Evolutionary conservation across 2,113 vertebrate genomes (phyloP), one percentile per base, ranked within the genome.

Genomic region (Bubo blakistoni): DNA sequence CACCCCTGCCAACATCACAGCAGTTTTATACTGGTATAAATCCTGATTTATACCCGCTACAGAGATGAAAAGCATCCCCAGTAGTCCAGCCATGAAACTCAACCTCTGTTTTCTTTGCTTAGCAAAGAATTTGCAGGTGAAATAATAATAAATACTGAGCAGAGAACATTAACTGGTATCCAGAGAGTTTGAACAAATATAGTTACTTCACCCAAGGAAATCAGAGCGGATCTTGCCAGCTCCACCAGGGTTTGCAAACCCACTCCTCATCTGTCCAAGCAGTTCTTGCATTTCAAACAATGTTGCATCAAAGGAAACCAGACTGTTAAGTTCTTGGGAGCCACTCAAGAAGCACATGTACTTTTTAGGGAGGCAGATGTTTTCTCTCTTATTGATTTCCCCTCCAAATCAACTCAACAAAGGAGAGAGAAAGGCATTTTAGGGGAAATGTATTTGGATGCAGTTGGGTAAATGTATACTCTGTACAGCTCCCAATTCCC

Each of bases 81-180:
- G 83, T 57, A 74, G 66, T 44, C 57, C 6, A 27, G 83, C 73
- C 34, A 4, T 80, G 95, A 96, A 96, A 97, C 87, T 42, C 92
- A 92, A 82, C 77, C 89, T 82, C 88, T 91, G 81, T 87, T 97
- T 94, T 82, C 86, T 85, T 91, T 97, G 86, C 91, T 92, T 22
- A 55, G 40, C 32, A 10, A 89, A 90, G 86, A 92, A 92, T 92
- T 89, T 80, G 88, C 94, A 97, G 96, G 97, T 95, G 97, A 94
- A 95, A 96, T 69, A 96, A 97, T 71, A 97, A 92, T 62, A 92
- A 96, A 95, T 88, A 85, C 18, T 0, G 70, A 82, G 86, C 86
- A 73, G 70, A 81, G 95, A 94, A 85, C 73, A 29, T 12, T 79
- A 67, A 73, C 44, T 54, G 81, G 80, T 72, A 69, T 54, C 91